These are phyloP conservation scores for Ooceraea biroi DNA, from an alignment of 1,140 invertebrate genomes.

Conservation along the genomic window DNA sequence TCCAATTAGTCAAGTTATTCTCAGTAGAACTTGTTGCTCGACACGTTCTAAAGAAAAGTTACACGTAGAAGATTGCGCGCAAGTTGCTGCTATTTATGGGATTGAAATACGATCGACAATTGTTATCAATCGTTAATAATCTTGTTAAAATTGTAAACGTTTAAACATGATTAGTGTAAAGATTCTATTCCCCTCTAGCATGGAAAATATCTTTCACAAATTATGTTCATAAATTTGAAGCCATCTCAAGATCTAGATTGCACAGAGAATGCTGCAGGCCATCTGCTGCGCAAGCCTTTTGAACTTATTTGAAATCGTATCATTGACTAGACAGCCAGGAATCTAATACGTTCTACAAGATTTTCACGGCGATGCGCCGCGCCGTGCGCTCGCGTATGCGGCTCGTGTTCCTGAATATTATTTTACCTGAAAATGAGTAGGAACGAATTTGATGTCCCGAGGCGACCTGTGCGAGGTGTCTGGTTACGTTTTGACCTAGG, in stretches of 20 bases:
- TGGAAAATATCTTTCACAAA: neutral
- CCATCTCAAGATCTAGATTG: neutral
- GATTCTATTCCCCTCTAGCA: too few species aligned
- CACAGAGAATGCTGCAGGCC: conserved; percentile 7
- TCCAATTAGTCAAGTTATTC: neutral
- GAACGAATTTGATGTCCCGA: conserved; percentile 81
- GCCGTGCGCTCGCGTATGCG: conserved; percentile 65
- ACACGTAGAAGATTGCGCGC: neutral
- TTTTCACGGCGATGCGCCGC: conserved; percentile 66
- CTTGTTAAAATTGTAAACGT: neutral
- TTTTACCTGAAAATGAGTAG: conserved; percentile 69
- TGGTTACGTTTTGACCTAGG: conserved; percentile 75
- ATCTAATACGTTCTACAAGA: conserved; percentile 74
- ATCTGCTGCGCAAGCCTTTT: conserved; percentile 13
- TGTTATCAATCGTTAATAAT: neutral
- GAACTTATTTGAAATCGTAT: conserved; percentile 71
- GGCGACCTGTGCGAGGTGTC: conserved; percentile 78
- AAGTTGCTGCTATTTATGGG: neutral
- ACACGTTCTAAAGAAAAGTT: neutral
- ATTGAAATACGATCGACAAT: conserved; percentile 18
- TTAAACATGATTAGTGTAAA: neutral
- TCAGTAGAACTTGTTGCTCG: conserved; percentile 23
- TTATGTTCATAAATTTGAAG: neutral
- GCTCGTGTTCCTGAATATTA: conserved; percentile 73
- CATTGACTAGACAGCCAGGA: conserved; percentile 65